Conservation (phyloP, 2,113 vertebrate genomes). For the Erythrolamprus reginae region DNA sequence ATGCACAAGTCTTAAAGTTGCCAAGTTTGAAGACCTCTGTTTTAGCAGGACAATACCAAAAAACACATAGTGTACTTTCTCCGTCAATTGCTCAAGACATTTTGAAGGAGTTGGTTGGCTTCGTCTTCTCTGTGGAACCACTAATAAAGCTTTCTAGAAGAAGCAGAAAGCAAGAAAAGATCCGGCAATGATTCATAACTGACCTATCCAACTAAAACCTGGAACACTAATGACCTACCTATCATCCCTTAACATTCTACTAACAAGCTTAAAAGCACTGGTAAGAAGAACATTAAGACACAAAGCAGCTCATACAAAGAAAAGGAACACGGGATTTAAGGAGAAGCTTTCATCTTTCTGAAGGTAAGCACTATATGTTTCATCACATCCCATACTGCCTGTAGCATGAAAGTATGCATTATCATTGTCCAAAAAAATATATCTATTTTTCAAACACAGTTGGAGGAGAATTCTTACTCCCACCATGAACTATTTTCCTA, state of each 20-base stretch:
- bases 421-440: background rate
- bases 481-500: background rate
- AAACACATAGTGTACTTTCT: background rate
- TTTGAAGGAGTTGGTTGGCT: background rate
- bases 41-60: background rate
- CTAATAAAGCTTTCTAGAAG: background rate
- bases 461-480: background rate
- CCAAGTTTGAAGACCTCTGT: too few relatives aligned
- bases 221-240: slow-evolving; percentile 41
- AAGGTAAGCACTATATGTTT: slow-evolving; percentile 45
- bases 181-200: slow-evolving; percentile 50
- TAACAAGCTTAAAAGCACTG: slow-evolving; percentile 48
- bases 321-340: background rate
- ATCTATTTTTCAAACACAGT: background rate
- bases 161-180: background rate
- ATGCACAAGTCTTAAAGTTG: too few relatives aligned
- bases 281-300: slow-evolving; percentile 26
- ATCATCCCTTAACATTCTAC: slow-evolving; percentile 42
- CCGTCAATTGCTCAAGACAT: background rate
- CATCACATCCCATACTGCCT: background rate
- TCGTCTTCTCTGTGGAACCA: background rate
- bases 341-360: background rate
- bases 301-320: background rate
- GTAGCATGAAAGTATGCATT: background rate
- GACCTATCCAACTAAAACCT: slow-evolving; percentile 38